These are phyloP conservation scores for Spea bombifrons DNA, from an alignment of 2,113 vertebrate genomes.

Conservation along the genomic window DNA sequence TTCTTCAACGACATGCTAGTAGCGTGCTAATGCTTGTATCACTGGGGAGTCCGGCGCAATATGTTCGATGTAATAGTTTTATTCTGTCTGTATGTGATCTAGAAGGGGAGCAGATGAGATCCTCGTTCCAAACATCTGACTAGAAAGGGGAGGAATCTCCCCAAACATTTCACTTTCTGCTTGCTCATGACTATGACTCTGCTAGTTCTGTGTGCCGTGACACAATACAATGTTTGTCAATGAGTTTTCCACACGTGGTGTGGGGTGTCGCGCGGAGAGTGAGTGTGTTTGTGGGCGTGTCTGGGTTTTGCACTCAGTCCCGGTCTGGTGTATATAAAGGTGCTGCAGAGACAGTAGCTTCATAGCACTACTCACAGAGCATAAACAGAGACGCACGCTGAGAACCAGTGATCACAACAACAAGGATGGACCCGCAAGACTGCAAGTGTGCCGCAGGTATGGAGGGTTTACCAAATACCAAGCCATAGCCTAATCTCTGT, in stretches of 20 bases:
- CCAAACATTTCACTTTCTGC: too few relatives aligned
- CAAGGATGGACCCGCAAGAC: constrained; percentile 65
- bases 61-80: too few relatives aligned
- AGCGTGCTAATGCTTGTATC: too few relatives aligned
- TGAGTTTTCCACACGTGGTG: neutral
- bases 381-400: neutral
- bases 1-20: too few relatives aligned
- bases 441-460: constrained; percentile 68
- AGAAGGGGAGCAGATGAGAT: too few relatives aligned
- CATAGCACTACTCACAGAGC: neutral
- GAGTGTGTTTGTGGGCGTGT: constrained; percentile 13
- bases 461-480: neutral
- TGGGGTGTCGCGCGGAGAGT: neutral
- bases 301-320: constrained; percentile 31
- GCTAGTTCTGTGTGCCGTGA: too few relatives aligned
- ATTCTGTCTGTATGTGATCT: too few relatives aligned
- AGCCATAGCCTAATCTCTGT: neutral
- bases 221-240: too few relatives aligned
- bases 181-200: too few relatives aligned
- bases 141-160: too few relatives aligned
- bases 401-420: neutral
- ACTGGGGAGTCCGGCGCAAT: too few relatives aligned
- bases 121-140: too few relatives aligned
- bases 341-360: neutral
- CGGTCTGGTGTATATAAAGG: constrained; percentile 18